These are phyloP conservation scores for Moxostoma hubbsi DNA, from an alignment of 2,797 vertebrate genomes.

Conservation along the genomic window DNA sequence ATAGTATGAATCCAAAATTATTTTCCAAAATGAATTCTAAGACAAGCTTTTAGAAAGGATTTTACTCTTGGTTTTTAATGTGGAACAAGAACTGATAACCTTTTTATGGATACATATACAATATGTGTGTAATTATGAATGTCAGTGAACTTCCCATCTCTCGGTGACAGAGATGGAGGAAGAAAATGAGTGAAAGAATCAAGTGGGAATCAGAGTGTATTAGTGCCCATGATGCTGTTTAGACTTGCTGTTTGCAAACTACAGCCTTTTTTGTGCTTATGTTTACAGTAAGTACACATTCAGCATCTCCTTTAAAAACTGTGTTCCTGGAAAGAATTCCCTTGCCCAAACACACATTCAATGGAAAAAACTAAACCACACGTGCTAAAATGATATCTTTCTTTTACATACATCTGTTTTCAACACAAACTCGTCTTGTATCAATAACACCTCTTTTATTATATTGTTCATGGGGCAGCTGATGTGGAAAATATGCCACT, in stretches of 20 bases:
- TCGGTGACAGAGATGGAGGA: no score
- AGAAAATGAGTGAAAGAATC: no score
- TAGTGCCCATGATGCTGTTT: background rate
- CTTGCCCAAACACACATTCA: background rate
- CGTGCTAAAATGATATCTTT: conserved; percentile 51
- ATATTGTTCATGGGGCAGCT: conserved; percentile 51
- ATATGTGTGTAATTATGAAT: background rate
- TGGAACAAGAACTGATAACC: background rate
- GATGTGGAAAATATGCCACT: conserved; percentile 53
- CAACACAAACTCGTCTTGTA: conserved; percentile 51
- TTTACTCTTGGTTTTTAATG: background rate
- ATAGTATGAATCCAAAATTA: conserved; percentile 22
- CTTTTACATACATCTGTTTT: conserved; percentile 31
- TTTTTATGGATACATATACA: background rate
- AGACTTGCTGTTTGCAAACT: background rate
- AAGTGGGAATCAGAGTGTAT: background rate
- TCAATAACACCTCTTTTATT: conserved; percentile 53
- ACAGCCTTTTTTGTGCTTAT: conserved; percentile 18
- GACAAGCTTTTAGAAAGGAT: background rate
- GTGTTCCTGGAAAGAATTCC: conserved; percentile 30
- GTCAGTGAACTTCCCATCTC: no score
- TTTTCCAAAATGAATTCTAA: background rate
- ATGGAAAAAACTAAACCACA: conserved; percentile 46
- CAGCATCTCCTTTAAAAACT: conserved; percentile 22
- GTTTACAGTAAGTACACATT: conserved; percentile 4